These are phyloP conservation scores for Drosophila willistoni DNA, from an alignment of 1,140 invertebrate species.

Conservation along the genomic window DNA sequence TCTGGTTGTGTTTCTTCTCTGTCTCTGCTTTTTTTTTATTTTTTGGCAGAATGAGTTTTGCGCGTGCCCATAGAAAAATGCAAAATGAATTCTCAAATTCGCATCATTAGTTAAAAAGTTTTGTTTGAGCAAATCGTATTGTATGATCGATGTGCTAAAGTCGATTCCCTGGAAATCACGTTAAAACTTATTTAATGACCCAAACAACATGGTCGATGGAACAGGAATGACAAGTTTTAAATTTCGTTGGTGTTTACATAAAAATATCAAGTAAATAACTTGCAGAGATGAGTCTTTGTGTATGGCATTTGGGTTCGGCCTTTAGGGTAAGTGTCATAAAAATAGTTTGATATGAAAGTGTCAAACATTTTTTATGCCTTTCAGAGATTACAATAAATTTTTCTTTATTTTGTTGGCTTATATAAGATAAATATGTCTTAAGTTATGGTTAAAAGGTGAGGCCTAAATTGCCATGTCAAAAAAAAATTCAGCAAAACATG, in stretches of 20 bases:
- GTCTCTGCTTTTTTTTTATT: neutral
- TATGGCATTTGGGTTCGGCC: neutral
- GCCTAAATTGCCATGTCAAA: conserved; percentile 6
- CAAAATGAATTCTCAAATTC: conserved; percentile 23
- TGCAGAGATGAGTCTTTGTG: too few relatives aligned
- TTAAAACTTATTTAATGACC: conserved; percentile 52
- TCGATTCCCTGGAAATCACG: conserved; percentile 60
- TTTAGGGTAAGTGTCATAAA: conserved; percentile 35
- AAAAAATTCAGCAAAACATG: neutral
- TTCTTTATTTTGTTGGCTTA: conserved; percentile 1
- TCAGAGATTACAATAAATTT: conserved; percentile 66
- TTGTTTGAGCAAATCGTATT: conserved; percentile 68
- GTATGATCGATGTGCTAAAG: conserved; percentile 65
- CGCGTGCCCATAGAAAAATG: conserved; percentile 56
- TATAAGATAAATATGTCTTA: neutral
- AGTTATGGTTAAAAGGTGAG: conserved; percentile 6
- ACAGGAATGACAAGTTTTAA: conserved; percentile 71
- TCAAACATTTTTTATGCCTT: conserved; percentile 72
- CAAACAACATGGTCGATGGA: conserved; percentile 22
- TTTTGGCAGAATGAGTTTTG: conserved; percentile 23
- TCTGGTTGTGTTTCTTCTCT: neutral
- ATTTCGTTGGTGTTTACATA: conserved; percentile 47
- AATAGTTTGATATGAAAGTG: conserved; percentile 57
- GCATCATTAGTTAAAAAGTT: conserved; percentile 55
- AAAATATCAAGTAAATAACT: conserved; percentile 21